Base-by-base conservation (phyloP, 2,113 vertebrate species). In the Mystacornis crossleyi region DNA sequence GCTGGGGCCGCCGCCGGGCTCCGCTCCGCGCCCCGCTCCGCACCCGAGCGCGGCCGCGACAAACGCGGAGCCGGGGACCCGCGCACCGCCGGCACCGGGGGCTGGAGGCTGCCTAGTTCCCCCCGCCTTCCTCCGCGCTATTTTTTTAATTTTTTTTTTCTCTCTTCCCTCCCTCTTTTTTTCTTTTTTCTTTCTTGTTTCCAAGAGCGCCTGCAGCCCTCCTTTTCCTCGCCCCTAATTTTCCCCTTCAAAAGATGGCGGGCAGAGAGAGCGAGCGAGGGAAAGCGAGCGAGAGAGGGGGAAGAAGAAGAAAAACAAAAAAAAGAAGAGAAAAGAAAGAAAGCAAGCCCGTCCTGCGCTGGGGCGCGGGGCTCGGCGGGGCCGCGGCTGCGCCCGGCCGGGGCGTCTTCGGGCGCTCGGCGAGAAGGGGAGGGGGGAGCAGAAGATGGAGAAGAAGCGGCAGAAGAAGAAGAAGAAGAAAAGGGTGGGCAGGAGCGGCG, bases 181-280 rank as follows among this genome's bases (percentile, higher is more conserved):
- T 42, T 43, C 9, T 26, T 57, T 57, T 5, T 86, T 48, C 24
- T 29, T 16, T 4, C 21, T 66, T 71, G 14, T 95, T 94, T 94
- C 53, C 42, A 26, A 70, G 24, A 34, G 62, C 47, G 28, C 61
- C 69, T 12, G 34, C 12, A 70, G 57, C 80, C 65, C 72, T 87
- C 67, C 40, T 69, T 47, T 45, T 40, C 83, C 47, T 92, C 91
- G 81, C 93, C 94, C 93, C 83, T 92, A 89, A 83, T 95, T 78
- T 98, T 97, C 97, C 94, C 97, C 97, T 96, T 97, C 97, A 98
- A 98, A 99, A 99, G 99, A 99, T 99, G 99, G 99, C 99, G 99
- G 99, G 99, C 99, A 98, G 97, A 97, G 96, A 55, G 81, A 90
- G 87, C 36, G 91, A 93, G 91, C 87, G 95, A 95, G 92, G 69